phyloP scores from a whole-genome alignment of 1,140 invertebrate species.

The Hypsibius dujardini region DNA sequence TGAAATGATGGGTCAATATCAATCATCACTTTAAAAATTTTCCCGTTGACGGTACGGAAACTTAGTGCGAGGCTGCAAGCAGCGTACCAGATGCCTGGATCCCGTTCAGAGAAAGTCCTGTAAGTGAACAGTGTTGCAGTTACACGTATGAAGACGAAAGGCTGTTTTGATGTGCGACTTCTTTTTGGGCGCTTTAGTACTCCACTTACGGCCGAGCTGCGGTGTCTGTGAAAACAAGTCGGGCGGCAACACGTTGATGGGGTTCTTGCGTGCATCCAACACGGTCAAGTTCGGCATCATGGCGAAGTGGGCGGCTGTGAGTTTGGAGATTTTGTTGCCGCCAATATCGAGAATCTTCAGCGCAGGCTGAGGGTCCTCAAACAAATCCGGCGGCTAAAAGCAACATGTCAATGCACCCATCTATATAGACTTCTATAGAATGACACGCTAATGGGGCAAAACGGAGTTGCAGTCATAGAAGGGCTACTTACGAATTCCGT shows the following conservation, averaged over 20 bases:
- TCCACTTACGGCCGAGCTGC: not conserved
- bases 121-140: not conserved
- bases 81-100: not conserved
- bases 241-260: not conserved
- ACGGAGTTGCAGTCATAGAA: not conserved
- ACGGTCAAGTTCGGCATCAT: constrained; percentile 12
- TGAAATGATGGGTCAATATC: not conserved
- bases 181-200: too few species aligned
- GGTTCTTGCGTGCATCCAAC: not conserved
- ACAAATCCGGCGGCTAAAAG: constrained; percentile 7
- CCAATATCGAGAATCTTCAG: constrained; percentile 11
- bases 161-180: too few species aligned
- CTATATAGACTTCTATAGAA: too few species aligned
- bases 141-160: too few species aligned
- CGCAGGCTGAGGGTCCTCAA: not conserved
- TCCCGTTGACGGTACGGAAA: too few species aligned
- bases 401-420: too few species aligned
- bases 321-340: not conserved
- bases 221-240: constrained; percentile 4
- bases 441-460: too few species aligned
- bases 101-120: not conserved
- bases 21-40: too few species aligned
- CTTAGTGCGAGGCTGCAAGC: too few species aligned
- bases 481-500: not conserved
- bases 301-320: not conserved